phyloP scores from a whole-genome alignment of 2,113 vertebrate species.

The Addax nasomaculatus region DNA sequence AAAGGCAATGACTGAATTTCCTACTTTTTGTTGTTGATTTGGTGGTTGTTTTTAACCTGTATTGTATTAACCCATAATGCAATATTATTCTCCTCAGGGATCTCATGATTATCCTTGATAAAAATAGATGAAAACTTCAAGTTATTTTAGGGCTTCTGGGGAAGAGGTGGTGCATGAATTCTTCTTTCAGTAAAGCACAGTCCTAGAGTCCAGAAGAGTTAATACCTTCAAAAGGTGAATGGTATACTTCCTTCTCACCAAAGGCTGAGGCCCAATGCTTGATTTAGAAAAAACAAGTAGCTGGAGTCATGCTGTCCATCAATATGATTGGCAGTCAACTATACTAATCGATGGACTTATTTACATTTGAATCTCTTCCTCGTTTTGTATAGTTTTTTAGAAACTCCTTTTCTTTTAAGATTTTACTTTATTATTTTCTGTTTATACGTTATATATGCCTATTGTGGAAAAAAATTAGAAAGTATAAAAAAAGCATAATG shows the following conservation, averaged over 20 bases:
- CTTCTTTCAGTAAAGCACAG: background rate
- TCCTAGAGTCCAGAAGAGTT: background rate
- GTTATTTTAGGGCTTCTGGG: background rate
- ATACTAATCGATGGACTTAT: constrained; percentile 30
- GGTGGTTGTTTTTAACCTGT: background rate
- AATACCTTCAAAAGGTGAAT: background rate
- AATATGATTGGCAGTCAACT: constrained; percentile 26
- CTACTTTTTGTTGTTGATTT: background rate
- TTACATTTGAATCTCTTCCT: constrained; percentile 47
- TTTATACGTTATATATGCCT: background rate
- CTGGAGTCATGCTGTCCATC: constrained; percentile 19
- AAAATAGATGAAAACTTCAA: background rate
- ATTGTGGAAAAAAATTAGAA: constrained; percentile 3
- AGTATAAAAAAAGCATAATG: background rate
- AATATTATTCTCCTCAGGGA: background rate
- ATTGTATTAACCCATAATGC: background rate
- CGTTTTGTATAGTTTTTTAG: background rate
- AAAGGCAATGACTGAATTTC: background rate
- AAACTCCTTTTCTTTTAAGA: constrained; percentile 24
- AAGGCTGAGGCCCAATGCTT: background rate
- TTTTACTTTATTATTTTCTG: constrained; percentile 33
- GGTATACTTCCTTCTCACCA: constrained; percentile 3
- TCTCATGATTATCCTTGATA: background rate
- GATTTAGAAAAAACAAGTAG: constrained; percentile 28
- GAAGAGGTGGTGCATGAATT: background rate